phyloP scores from a whole-genome alignment of 2,113 vertebrate species.

The Indri indri region DNA sequence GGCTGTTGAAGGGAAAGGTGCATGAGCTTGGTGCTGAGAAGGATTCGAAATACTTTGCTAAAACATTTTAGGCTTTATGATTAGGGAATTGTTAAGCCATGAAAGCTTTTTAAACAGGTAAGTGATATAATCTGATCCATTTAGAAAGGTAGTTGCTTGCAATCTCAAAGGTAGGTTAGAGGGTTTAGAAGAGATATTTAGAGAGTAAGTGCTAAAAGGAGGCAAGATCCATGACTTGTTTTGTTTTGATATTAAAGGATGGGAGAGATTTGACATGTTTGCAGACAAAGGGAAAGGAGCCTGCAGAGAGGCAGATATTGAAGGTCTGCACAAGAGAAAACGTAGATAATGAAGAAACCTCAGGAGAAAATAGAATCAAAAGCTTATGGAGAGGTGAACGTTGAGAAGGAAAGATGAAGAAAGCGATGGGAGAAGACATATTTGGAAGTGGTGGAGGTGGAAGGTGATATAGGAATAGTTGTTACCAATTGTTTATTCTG shows the following conservation, averaged over 20 bases:
- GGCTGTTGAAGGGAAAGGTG: neutral
- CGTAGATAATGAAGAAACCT: neutral
- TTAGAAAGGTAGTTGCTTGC: conserved; percentile 2
- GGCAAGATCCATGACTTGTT: neutral
- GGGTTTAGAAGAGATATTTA: neutral
- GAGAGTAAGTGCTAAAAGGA: neutral
- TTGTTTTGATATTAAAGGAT: neutral
- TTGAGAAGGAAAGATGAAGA: neutral
- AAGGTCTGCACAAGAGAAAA: neutral
- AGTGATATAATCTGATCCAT: neutral
- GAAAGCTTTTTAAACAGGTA: neutral
- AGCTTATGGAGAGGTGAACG: neutral
- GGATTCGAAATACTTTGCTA: neutral
- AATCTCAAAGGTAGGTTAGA: neutral
- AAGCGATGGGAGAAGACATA: neutral
- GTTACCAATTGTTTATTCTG: neutral
- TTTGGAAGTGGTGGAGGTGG: neutral
- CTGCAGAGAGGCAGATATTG: neutral
- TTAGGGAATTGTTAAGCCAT: neutral
- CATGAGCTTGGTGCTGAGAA: neutral
- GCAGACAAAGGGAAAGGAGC: neutral
- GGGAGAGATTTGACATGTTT: neutral
- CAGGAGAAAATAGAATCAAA: neutral
- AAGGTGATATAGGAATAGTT: neutral
- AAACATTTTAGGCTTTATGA: neutral